Base-by-base conservation (phyloP, 2,797 vertebrate genomes). In the Yasuhikotakia modesta region DNA sequence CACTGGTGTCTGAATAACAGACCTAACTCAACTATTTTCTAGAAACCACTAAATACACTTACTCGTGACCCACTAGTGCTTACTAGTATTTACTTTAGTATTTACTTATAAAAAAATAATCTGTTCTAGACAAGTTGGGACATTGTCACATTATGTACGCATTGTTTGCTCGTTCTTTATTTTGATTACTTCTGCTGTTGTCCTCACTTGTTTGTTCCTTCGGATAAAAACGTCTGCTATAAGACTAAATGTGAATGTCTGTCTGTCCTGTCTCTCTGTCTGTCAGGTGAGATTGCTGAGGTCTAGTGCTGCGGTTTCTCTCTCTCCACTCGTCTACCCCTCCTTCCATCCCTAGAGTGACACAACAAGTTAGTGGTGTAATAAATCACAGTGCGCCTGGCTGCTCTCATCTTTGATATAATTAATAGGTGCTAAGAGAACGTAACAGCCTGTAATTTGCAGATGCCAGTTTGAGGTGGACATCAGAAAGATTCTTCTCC, bases 381-480 rank as follows among this genome's bases (percentile, higher is more conserved):
- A 81, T 81, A 81, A 81, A 83, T 84, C 82, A 84, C 81, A 79
- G 67, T 65, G 68, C 48, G 63, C 68, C 79, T 30, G 72, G 72
- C 72, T 46, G 73, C 73, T 75, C 60, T 63, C 60, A 35, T 63
- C 60, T 63, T 11, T 63, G 81, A 83, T 83, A 74, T 84, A 84
- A 84, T 84, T 84, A 84, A 81, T 80, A 84, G 82, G 79, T 84
- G 76, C 82, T 84, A 81, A 81, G 69, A 81, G 76, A 73, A 74
- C 48, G 80, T 79, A 81, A 81, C 82, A 81, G 82, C 69, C 79
- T 79, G 52, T 84, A 84, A 81, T 84, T 84, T 84, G 43, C 57
- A 72, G 68, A 43, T 63, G 60, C 60, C 72, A 79, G 79, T 83
- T 83, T 81, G 76, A 81, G 50, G 67, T 68, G 76, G 76, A 76